Evolutionary conservation across 2,888 invertebrate genomes (phyloP).

Genomic region (Apamea crenata): DNA sequence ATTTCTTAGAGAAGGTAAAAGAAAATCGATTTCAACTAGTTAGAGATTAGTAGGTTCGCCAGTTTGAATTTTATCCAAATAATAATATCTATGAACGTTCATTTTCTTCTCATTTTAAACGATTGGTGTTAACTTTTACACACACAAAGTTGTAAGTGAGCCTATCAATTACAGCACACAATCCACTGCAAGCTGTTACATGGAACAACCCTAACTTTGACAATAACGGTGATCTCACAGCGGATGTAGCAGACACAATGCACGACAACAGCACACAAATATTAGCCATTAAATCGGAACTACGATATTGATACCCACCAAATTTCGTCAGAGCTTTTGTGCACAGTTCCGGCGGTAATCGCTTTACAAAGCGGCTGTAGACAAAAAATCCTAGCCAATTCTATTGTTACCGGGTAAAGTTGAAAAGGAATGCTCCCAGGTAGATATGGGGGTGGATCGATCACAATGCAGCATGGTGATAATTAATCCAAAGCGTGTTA

Average conservation of each 20-base stretch:
- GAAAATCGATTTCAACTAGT: conserved; percentile 16
- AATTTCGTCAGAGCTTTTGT: conserved; percentile 86
- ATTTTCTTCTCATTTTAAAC: not conserved
- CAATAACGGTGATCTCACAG: conserved; percentile 71
- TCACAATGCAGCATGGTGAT: conserved; percentile 76
- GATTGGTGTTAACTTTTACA: conserved; percentile 4
- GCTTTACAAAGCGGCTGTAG: conserved; percentile 79
- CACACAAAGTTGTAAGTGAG: conserved; percentile 29
- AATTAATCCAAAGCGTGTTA: conserved; percentile 79
- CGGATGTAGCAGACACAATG: conserved; percentile 83
- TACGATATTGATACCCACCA: conserved; percentile 86
- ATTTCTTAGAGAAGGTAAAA: conserved; percentile 18
- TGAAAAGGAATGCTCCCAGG: conserved; percentile 83
- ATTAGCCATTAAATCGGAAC: conserved; percentile 87
- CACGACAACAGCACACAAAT: conserved; percentile 85
- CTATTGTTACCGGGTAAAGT: conserved; percentile 81
- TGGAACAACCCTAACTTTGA: conserved; percentile 67
- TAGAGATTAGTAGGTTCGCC: not conserved
- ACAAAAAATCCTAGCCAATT: conserved; percentile 78
- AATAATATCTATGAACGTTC: not conserved
- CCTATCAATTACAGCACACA: conserved; percentile 50
- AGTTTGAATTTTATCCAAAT: conserved; percentile 1
- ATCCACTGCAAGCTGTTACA: conserved; percentile 53
- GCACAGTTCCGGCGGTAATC: conserved; percentile 87
- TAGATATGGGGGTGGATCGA: conserved; percentile 82